Evolutionary conservation across 2,888 invertebrate genomes (phyloP).

Genomic region (Plagodis pulveraria): DNA sequence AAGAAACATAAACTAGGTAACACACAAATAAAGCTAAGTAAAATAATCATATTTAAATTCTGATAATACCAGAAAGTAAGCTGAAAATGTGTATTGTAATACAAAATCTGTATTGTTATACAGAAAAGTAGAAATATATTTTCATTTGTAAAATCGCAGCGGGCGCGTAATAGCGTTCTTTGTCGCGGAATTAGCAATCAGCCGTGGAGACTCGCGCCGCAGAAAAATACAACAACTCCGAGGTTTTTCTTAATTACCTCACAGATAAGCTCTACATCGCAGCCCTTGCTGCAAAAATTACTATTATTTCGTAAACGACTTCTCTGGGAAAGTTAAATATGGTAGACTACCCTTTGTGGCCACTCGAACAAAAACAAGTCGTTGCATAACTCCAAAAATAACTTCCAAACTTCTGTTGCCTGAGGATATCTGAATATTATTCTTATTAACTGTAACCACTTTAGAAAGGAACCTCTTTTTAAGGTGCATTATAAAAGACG

Average conservation of each 20-base stretch:
- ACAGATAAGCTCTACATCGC: constrained; percentile 68
- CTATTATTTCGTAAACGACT: constrained; percentile 68
- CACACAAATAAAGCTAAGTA: no score
- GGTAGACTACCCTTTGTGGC: constrained; percentile 24
- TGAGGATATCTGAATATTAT: constrained; percentile 41
- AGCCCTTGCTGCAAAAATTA: constrained; percentile 65
- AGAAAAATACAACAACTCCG: constrained; percentile 58
- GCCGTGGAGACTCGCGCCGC: constrained; percentile 43
- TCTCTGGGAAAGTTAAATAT: constrained; percentile 63
- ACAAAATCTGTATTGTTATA: not conserved
- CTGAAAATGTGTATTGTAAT: constrained; percentile 12
- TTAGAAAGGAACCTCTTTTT: constrained; percentile 51
- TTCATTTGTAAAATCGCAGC: constrained; percentile 60
- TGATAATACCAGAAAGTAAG: not conserved
- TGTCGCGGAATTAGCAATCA: constrained; percentile 81
- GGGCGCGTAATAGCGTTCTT: constrained; percentile 69
- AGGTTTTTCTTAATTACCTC: constrained; percentile 74
- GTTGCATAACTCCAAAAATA: not conserved
- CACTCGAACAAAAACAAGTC: not conserved
- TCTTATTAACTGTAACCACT: constrained; percentile 41
- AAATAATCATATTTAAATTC: no score
- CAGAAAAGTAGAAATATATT: constrained; percentile 49
- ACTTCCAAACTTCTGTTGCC: constrained; percentile 12
- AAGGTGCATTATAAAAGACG: constrained; percentile 62
- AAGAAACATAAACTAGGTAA: no score